A percentile compares a stretch with the other conserved stretches of the same genome.
Evolutionary conservation across 2,888 invertebrate species (phyloP).

Genomic region (Pristionchus arcanus): DNA sequence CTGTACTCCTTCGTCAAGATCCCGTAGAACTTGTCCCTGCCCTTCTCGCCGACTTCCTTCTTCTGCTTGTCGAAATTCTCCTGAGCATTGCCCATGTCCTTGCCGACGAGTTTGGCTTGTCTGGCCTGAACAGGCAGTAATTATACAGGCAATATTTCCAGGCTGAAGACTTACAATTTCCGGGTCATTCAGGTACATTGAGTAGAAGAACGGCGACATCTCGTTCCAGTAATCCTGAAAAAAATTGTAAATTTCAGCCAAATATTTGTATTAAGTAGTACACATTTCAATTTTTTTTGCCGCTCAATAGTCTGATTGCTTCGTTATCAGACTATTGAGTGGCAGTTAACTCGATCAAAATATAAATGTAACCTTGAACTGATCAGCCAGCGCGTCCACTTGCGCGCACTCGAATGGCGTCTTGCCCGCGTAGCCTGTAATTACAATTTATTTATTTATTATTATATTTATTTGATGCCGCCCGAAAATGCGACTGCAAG

Average conservation of each 20-base stretch:
- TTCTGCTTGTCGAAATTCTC: constrained; percentile 2
- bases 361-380: not conserved
- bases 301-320: no score
- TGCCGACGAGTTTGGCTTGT: no score
- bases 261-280: no score
- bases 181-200: constrained; percentile 26
- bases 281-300: no score
- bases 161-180: not conserved
- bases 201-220: constrained; percentile 16
- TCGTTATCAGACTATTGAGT: no score
- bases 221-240: constrained; percentile 40
- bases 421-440: constrained; percentile 4
- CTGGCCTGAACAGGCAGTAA: not conserved
- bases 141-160: not conserved
- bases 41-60: constrained; percentile 35
- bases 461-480: not conserved
- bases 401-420: not conserved
- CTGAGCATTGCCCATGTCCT: no score
- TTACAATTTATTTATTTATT: not conserved
- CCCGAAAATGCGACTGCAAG: not conserved
- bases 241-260: not conserved
- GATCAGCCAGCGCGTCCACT: constrained; percentile 26
- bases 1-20: constrained; percentile 39
- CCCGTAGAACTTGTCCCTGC: constrained; percentile 43
- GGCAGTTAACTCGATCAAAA: no score